Conservation (phyloP, 2,888 invertebrate genomes). For the Hypselothyrea guttata region DNA sequence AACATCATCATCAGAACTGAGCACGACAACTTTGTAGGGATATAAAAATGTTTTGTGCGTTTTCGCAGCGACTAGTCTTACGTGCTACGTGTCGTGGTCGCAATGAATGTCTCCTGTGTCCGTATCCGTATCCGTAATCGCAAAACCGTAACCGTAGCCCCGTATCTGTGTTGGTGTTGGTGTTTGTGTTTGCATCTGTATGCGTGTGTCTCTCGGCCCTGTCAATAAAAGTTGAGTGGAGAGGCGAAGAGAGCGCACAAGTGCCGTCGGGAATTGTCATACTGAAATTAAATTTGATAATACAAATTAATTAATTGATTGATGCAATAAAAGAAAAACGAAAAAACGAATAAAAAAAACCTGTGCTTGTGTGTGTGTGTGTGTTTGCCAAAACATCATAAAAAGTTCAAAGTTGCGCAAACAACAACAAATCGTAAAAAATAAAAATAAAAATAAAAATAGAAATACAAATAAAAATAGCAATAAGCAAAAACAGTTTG, state of each 20-base stretch:
- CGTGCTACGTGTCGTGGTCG: slow-evolving; percentile 82
- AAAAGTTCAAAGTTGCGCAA: not conserved
- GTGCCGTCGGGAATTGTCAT: slow-evolving; percentile 23
- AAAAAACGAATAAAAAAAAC: slow-evolving; percentile 3
- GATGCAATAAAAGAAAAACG: slow-evolving; percentile 26
- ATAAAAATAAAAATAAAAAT: slow-evolving; percentile 27
- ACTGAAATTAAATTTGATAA: slow-evolving; percentile 46
- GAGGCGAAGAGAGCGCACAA: slow-evolving; percentile 25
- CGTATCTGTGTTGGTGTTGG: slow-evolving; percentile 14
- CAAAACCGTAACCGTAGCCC: slow-evolving; percentile 19
- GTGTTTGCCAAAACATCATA: not conserved
- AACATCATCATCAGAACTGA: slow-evolving; percentile 40
- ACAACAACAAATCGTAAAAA: slow-evolving; percentile 18
- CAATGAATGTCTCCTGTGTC: slow-evolving; percentile 72
- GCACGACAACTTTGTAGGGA: slow-evolving; percentile 65
- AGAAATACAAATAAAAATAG: slow-evolving; percentile 21
- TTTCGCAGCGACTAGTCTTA: slow-evolving; percentile 80
- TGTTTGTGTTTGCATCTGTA: slow-evolving; percentile 11
- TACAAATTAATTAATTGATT: slow-evolving; percentile 50
- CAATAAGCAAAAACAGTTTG: slow-evolving; percentile 10
- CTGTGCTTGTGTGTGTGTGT: slow-evolving; percentile 2
- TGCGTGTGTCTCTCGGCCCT: slow-evolving; percentile 12
- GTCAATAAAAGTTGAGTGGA: slow-evolving; percentile 14
- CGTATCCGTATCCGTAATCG: slow-evolving; percentile 25
- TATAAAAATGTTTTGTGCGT: slow-evolving; percentile 81